phyloP scores from a whole-genome alignment of 2,888 invertebrate genomes.

The Hirtodrosophila cameraria region DNA sequence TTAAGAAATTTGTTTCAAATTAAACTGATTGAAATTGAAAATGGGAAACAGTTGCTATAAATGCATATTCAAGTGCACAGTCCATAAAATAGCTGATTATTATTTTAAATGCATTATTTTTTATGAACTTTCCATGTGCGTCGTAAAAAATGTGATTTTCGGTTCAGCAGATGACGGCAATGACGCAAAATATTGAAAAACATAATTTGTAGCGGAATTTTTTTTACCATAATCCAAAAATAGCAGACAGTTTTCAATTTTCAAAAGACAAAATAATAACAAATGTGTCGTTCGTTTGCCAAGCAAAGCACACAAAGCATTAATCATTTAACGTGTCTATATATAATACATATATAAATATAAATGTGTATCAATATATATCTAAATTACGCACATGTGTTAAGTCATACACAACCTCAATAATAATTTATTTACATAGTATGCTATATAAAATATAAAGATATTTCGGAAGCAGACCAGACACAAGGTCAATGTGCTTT shows the following conservation, averaged over 20 bases:
- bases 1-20: too few species aligned
- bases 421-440: conserved; percentile 8
- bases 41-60: too few species aligned
- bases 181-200: conserved; percentile 53
- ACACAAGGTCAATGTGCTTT: conserved; percentile 44
- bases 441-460: too few species aligned
- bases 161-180: conserved; percentile 7
- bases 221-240: conserved; percentile 25
- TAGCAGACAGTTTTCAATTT: conserved; percentile 36
- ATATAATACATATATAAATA: neutral
- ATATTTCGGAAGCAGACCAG: neutral
- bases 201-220: conserved; percentile 19
- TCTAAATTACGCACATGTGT: conserved; percentile 21
- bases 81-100: neutral
- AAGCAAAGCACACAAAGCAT: conserved; percentile 22
- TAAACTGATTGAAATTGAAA: too few species aligned
- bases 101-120: neutral
- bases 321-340: conserved; percentile 46
- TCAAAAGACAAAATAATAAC: conserved; percentile 26
- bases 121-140: conserved; percentile 17
- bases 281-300: conserved; percentile 19
- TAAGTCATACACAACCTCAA: conserved; percentile 15
- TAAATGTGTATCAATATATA: conserved; percentile 2
- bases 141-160: conserved; percentile 4
- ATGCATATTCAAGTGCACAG: neutral